Conservation (phyloP, 2,113 vertebrate species). For the Anseranas semipalmata region DNA sequence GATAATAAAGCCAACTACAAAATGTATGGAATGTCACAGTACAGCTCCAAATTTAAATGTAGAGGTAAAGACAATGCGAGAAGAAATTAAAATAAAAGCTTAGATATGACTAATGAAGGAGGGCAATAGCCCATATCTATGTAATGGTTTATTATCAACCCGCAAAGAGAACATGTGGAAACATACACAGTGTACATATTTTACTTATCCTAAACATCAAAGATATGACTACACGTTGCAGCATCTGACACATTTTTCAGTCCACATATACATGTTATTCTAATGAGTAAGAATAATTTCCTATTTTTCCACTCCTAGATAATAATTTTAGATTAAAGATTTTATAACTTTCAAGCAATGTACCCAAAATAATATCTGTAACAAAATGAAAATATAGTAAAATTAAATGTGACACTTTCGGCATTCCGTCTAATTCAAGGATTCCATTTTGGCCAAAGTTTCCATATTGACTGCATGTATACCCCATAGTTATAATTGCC, state of each 20-base stretch:
- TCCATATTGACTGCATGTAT: background rate
- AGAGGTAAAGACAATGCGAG: background rate
- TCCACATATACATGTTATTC: background rate
- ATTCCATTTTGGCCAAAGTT: background rate
- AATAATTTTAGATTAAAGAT: background rate
- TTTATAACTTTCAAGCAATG: slow-evolving; percentile 3
- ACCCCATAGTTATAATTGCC: background rate
- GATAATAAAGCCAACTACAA: slow-evolving; percentile 59
- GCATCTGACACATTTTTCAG: background rate
- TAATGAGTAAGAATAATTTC: background rate
- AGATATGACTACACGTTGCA: background rate
- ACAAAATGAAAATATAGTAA: background rate
- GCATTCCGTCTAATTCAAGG: background rate
- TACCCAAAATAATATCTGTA: background rate
- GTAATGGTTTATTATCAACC: background rate
- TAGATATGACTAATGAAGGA: background rate
- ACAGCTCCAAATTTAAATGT: background rate
- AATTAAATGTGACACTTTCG: background rate
- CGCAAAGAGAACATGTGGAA: background rate
- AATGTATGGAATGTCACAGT: background rate
- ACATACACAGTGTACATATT: background rate
- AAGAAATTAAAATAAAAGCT: background rate
- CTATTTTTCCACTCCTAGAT: background rate
- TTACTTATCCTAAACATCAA: background rate
- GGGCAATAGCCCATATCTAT: background rate